These are phyloP conservation scores for Habrosyne pyritoides DNA, from an alignment of 2,888 invertebrate species.

Conservation along the genomic window DNA sequence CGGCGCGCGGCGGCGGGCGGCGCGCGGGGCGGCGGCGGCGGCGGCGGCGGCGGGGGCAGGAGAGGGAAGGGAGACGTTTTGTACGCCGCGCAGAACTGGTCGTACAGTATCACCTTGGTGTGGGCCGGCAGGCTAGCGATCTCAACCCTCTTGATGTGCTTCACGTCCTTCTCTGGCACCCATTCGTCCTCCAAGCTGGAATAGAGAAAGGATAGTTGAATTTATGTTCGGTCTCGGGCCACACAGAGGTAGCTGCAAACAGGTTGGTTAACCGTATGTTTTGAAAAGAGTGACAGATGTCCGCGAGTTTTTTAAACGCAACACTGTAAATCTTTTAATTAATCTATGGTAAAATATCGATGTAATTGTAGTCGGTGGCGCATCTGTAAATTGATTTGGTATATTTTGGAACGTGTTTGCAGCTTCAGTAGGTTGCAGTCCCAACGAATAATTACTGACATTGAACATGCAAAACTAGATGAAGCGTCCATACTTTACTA, in stretches of 20 bases:
- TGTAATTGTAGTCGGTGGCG: conserved; percentile 9
- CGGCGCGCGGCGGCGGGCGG: conserved; percentile 30
- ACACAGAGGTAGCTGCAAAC: conserved; percentile 76
- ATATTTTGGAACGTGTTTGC: conserved; percentile 64
- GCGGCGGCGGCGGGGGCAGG: conserved; percentile 21
- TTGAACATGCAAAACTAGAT: conserved; percentile 20
- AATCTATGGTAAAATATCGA: neutral
- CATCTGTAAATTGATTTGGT: conserved; percentile 37
- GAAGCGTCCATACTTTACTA: conserved; percentile 8
- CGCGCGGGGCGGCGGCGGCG: conserved; percentile 19
- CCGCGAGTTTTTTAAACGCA: neutral
- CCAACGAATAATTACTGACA: conserved; percentile 15
- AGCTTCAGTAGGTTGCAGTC: conserved; percentile 70
- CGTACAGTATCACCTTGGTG: conserved; percentile 79
- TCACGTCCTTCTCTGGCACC: conserved; percentile 89
- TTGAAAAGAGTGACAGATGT: neutral
- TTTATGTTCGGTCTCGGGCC: conserved; percentile 41
- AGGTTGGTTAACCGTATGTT: conserved; percentile 32
- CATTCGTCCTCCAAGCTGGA: conserved; percentile 93
- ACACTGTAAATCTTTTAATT: neutral
- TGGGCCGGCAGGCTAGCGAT: conserved; percentile 77
- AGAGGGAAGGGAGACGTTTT: conserved; percentile 24
- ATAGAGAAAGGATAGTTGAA: conserved; percentile 31
- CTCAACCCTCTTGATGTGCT: conserved; percentile 84
- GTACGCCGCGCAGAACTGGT: conserved; percentile 77